Evolutionary conservation across 2,888 invertebrate genomes (phyloP).

Genomic region (Tetropium fuscum): DNA sequence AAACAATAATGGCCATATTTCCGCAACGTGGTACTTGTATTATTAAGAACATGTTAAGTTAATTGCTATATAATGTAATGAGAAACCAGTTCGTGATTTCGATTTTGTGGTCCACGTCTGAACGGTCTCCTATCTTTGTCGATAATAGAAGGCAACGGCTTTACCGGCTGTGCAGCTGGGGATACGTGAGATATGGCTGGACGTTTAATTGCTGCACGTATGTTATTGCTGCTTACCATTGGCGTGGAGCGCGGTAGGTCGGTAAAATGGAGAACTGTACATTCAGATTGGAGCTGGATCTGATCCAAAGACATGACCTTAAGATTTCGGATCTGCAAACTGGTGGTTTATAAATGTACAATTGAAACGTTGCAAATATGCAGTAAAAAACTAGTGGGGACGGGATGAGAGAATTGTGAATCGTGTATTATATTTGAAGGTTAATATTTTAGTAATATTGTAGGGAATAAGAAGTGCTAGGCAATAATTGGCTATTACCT

Average conservation of each 20-base stretch:
- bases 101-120: slow-evolving; percentile 46
- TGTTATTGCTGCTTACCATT: slow-evolving; percentile 32
- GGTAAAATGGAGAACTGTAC: background rate
- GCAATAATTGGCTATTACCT: too few relatives aligned
- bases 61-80: slow-evolving; percentile 52
- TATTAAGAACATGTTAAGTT: slow-evolving; percentile 49
- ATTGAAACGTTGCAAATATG: too few relatives aligned
- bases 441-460: too few relatives aligned
- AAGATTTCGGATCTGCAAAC: background rate
- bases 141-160: slow-evolving; percentile 35
- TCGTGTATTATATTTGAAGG: too few relatives aligned
- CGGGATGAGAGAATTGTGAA: too few relatives aligned
- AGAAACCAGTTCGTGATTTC: slow-evolving; percentile 48
- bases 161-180: slow-evolving; percentile 24
- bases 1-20: background rate
- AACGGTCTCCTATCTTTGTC: slow-evolving; percentile 45
- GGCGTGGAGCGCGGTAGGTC: background rate
- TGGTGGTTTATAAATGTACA: background rate
- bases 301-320: background rate
- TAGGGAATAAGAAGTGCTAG: too few relatives aligned
- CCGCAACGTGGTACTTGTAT: background rate
- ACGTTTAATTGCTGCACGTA: slow-evolving; percentile 47
- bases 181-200: slow-evolving; percentile 44
- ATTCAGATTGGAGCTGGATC: background rate
- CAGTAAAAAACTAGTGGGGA: too few relatives aligned